Evolutionary conservation across 2,113 vertebrate genomes (phyloP), one percentile per base, ranked within the genome.

Genomic region (rabbit (Oryctolagus cuniculus)): DNA sequence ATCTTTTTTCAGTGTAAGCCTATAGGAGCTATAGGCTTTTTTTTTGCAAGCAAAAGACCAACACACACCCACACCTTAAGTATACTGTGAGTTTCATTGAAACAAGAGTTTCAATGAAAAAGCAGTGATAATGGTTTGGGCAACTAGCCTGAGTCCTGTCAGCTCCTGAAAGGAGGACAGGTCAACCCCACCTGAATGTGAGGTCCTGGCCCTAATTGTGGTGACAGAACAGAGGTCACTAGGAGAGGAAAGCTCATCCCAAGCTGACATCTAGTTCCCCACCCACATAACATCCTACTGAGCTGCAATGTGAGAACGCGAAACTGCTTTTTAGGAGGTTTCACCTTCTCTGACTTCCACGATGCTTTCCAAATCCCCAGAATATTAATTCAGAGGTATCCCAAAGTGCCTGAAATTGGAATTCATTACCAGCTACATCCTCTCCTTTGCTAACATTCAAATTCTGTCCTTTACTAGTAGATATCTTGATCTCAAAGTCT

Each of bases 261-360:
- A 4, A 79, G 25, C 67, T 90, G 63, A 87, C 61, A 58, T 58
- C 73, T 51, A 29, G 5, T 36, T 51, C 19, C 53, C 82, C 88
- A 55, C 96, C 96, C 91, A 95, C 93, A 24, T 36, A 89, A 94
- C n/a, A 84, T 95, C 95, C 96, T 96, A 95, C 58, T 89, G 92
- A 75, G 70, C 55, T 70, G 89, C 74, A 31, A 0, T 25, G 19
- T 90, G 69, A 94, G 79, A 93, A 93, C 8, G 44, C 89, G 92
- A 97, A 96, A 93, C 92, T 93, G 93, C 44, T 87, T 91, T 93
- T 63, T 81, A 91, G 70, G 85, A 86, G 85, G 67, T 75, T 88
- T 95, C 16, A 2, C 90, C 86, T n/a, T 61, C 89, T 83, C 75
- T 72, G 79, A 88, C 89, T 95, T 96, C 96, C 78, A 96, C 96